A percentile compares a stretch with the other conserved stretches of the same genome.
Evolutionary conservation across 2,888 invertebrate genomes (phyloP).

Genomic region (Trissoscelio sp.): DNA sequence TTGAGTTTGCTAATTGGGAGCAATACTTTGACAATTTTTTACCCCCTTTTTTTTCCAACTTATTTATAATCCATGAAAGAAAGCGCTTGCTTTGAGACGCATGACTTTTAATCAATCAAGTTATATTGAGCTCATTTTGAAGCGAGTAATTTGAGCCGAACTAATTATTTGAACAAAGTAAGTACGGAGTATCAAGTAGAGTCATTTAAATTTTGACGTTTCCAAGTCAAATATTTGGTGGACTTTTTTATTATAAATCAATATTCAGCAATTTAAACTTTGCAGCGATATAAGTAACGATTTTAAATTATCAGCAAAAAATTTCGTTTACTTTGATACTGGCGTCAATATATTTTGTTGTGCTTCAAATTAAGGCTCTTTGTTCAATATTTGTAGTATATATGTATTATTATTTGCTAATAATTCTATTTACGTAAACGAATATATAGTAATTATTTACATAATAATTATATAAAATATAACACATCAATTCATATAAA

Average conservation of each 20-base stretch:
- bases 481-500: background rate
- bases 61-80: conserved; percentile 12
- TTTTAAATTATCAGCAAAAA: background rate
- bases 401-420: too few species aligned
- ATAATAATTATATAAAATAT: background rate
- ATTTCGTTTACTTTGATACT: too few species aligned
- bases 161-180: conserved; percentile 26
- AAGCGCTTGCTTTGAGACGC: conserved; percentile 3
- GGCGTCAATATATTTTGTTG: too few species aligned
- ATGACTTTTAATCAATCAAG: conserved; percentile 30
- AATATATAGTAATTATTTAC: background rate
- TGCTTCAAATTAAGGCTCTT: too few species aligned
- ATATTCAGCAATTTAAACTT: background rate
- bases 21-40: background rate
- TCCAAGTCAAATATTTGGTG: conserved; percentile 7
- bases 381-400: too few species aligned
- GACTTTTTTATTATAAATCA: background rate
- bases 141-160: conserved; percentile 17
- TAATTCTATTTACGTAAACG: too few species aligned
- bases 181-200: background rate
- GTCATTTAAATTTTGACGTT: conserved; percentile 11
- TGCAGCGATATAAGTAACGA: background rate
- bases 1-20: conserved; percentile 11
- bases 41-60: background rate
- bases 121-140: conserved; percentile 23